Conservation (phyloP, 2,113 vertebrate genomes). For the Carlito syrichta region DNA sequence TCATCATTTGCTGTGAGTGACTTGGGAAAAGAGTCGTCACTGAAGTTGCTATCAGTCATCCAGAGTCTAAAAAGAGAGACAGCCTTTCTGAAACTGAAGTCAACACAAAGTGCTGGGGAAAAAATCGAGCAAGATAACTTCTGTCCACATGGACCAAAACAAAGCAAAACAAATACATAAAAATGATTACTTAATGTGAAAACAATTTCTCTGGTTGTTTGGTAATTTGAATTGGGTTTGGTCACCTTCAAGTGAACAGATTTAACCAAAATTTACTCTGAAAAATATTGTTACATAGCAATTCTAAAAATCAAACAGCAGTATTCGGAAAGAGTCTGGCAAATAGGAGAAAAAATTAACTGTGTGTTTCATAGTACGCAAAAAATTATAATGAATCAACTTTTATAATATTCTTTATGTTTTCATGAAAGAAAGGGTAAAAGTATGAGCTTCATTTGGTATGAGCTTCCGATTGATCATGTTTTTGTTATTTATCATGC, state of each 20-base stretch:
- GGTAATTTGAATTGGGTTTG: background rate
- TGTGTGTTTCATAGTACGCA: background rate
- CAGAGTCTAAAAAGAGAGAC: background rate
- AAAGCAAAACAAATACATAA: background rate
- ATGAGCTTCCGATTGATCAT: background rate
- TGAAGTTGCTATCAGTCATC: background rate
- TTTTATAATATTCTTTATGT: background rate
- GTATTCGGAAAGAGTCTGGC: background rate
- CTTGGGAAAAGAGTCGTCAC: background rate
- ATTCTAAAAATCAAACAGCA: background rate
- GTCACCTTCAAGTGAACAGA: background rate
- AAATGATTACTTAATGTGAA: background rate
- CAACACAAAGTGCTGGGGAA: background rate
- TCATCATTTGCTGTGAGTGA: background rate
- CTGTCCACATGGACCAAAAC: accelerated
- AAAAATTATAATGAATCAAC: background rate
- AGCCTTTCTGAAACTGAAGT: background rate
- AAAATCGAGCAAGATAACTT: background rate
- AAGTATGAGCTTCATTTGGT: background rate
- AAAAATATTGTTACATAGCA: background rate
- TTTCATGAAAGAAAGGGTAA: background rate
- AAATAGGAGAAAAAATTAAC: too few species aligned
- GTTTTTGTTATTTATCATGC: background rate
- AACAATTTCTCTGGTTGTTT: background rate
- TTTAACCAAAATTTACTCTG: background rate